Evolutionary conservation across 2,797 vertebrate genomes (phyloP), one percentile per base, ranked within the genome.

Genomic region (Bovichtus variegatus): DNA sequence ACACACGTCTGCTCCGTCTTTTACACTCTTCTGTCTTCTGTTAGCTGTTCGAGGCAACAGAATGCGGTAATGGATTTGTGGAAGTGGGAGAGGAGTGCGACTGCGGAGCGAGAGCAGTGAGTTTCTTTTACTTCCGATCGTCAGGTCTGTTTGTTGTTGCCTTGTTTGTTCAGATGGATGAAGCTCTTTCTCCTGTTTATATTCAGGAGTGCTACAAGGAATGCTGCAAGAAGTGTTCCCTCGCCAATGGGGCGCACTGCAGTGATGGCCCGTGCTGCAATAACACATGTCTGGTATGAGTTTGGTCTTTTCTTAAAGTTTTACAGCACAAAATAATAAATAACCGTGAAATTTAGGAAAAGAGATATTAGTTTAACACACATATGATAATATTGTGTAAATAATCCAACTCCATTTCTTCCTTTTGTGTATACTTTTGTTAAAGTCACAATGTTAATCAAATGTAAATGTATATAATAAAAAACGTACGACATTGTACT

Each of bases 171-270:
- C 34, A 19, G 62, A 49, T 13, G 41, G 9, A 31, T 78, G 41
- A 84, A 58, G 51, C 25, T 16, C 3, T 58, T 70, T 29, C 6
- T 11, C 12, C 4, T 58, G 64, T 79, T 55, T 78, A 8, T 83
- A 87, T 92, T 68, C 79, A 99, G 98, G 97, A 98, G 54, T 99
- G 98, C 91, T 97, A 97, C 49, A 97, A 96, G 70, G 93, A 97
- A 47, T 99, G 98, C 90, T 99, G 98, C 89, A 99, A 99, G 93
- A 99, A 99, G 81, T 99, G 98, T 64, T 99, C 98, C 57, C 96
- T 99, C 12, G 97, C 98, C 78, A 99, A 98, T 0, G 98, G 97
- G 50, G 98, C 97, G 2, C 98, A 99, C 34, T 99, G 98, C 91
- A 99, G 98, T 0, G 97, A 98, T 0, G 98, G 98, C 27, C 98